Base-by-base conservation (phyloP, 2,888 invertebrate species). In the Maniola hyperantus region DNA sequence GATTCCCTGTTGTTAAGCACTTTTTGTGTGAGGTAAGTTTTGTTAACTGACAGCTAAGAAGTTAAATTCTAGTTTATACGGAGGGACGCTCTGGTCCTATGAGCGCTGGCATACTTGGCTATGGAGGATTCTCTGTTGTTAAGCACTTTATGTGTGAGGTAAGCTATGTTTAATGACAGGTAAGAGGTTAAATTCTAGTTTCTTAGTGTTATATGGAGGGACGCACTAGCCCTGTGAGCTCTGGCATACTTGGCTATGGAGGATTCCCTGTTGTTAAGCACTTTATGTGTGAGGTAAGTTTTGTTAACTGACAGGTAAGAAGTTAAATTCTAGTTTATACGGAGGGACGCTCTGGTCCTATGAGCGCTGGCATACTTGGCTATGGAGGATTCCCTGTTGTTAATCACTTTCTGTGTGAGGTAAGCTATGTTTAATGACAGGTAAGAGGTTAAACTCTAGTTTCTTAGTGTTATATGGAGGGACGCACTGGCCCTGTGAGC, bases 101-200 rank as follows among this genome's bases (percentile, higher is more conserved):
- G 0, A 82, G 83, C 34, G 79, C 83, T 2, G 83, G 85, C 0
- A 87, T 90, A 5, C 79, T 88, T 1, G 89, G 90, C 0, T 90
- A 91, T 48, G 91, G 91, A 0, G 89, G 88, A 53, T 93, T 93
- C 62, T 92, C 93, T 0, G 92, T 93, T 0, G 92, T 89, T 51
- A 93, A 92, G 69, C 92, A 93, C 68, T 93, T 92, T 71, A 65
- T 92, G n/a, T 93, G 93, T 68, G 91, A 92, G 87, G 92, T 91
- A 34, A 73, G 69, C 50, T 8, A 57, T 10, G 8, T 34, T 50
- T 8, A 26, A 39, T 13, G 7, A 7, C 54, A 54, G 13, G 44
- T 54, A 39, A 44, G 6, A 4, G 13, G 42, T n/a, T 11, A 5
- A 39, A n/a, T n/a, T n/a, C n/a, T n/a, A n/a, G n/a, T n/a, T n/a